These are phyloP conservation scores for Hydra vulgaris DNA, from an alignment of 30 jellyfish, hydroid and myxozoan species.

Conservation along the genomic window DNA sequence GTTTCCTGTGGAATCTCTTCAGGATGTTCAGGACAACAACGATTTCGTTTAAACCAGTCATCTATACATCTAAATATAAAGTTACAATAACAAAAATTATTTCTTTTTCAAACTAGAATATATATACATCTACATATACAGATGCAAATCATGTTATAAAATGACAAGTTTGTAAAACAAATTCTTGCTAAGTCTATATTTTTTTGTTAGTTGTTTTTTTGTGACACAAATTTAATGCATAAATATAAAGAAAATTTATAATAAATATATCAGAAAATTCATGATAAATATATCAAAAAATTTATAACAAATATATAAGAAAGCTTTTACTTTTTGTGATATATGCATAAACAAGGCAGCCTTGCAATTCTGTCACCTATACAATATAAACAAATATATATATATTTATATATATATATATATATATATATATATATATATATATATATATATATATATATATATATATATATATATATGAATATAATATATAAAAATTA, in stretches of 20 bases:
- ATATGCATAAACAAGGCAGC: constrained; percentile 80
- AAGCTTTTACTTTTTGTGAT: constrained; percentile 75
- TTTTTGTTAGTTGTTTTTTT: too few relatives aligned
- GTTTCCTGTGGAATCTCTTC: constrained; percentile 49
- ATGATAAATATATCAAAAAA: background rate
- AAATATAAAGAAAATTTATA: too few relatives aligned
- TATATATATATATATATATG: too few relatives aligned
- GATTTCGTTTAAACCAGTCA: constrained; percentile 88
- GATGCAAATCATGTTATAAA: background rate
- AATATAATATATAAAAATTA: too few relatives aligned
- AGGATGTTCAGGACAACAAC: constrained; percentile 98
- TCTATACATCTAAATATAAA: constrained; percentile 61
- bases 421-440: background rate
- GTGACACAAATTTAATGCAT: too few relatives aligned
- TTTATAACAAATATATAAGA: too few relatives aligned
- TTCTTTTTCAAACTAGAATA: background rate
- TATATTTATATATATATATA: background rate
- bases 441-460: too few relatives aligned
- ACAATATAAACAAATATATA: background rate
- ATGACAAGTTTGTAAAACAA: too few relatives aligned
- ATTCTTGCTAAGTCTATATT: too few relatives aligned
- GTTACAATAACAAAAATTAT: too few relatives aligned
- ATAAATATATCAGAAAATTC: background rate
- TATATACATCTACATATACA: background rate
- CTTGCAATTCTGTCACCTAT: constrained; percentile 86